phyloP scores from a whole-genome alignment of 2,797 vertebrate species.

The Leptoclinus maculatus region DNA sequence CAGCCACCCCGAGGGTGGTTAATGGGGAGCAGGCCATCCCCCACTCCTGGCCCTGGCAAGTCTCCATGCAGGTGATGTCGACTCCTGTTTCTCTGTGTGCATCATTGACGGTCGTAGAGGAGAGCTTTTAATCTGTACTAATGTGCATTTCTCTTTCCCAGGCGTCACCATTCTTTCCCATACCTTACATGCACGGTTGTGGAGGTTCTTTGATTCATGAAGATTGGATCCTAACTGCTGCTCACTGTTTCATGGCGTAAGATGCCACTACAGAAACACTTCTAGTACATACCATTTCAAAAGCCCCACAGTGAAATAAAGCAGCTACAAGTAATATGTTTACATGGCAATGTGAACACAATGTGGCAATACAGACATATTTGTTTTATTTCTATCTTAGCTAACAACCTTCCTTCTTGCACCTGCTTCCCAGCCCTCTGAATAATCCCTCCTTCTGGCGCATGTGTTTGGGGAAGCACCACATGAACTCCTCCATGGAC shows the following conservation, averaged over 20 bases:
- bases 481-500: constrained; percentile 80
- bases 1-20: constrained; percentile 64
- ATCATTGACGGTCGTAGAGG: not conserved
- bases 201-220: constrained; percentile 83
- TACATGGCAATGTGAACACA: not conserved
- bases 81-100: not conserved
- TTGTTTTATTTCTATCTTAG: not conserved
- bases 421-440: constrained; percentile 52
- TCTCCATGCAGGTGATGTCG: constrained; percentile 81
- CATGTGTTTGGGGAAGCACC: constrained; percentile 84
- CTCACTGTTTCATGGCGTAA: constrained; percentile 84
- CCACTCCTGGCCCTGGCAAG: constrained; percentile 84
- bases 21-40: constrained; percentile 76
- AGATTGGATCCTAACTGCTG: constrained; percentile 84
- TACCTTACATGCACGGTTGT: constrained; percentile 78
- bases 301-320: too few relatives aligned
- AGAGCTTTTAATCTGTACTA: constrained; percentile 19
- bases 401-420: not conserved
- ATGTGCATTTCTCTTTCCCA: constrained; percentile 47
- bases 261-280: constrained; percentile 17
- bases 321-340: not conserved
- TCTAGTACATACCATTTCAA: not conserved
- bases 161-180: constrained; percentile 46
- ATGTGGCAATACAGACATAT: not conserved
- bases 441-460: constrained; percentile 65